A percentile compares a stretch with the other conserved stretches of the same genome.
phyloP scores from a whole-genome alignment of 92 coral and sea anemone genomes.

The Epizoanthus illoricatus region DNA sequence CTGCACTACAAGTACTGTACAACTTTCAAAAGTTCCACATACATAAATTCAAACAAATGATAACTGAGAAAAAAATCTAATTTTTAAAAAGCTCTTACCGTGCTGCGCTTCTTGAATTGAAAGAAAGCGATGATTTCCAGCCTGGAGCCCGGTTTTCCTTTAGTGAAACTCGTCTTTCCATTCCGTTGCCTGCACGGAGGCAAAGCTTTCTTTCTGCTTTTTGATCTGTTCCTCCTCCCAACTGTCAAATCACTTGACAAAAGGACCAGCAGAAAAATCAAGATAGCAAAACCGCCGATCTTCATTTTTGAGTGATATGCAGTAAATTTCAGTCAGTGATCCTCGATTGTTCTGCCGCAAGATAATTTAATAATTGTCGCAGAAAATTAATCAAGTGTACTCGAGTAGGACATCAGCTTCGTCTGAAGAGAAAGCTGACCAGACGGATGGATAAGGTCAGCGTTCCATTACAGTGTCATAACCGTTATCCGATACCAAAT shows the following conservation, averaged over 20 bases:
- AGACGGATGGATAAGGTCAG: constrained; percentile 2
- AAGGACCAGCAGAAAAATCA: background rate
- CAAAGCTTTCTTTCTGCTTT: constrained; percentile 4
- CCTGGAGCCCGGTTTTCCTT: background rate
- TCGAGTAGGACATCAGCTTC: background rate
- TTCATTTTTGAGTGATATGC: constrained; percentile 15
- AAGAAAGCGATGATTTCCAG: constrained; percentile 35
- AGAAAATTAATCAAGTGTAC: background rate
- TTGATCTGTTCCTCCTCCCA: constrained; percentile 9
- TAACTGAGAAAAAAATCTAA: background rate
- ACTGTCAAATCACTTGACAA: background rate
- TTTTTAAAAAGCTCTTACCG: constrained; percentile 16
- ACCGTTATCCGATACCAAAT: background rate
- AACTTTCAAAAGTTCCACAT: background rate
- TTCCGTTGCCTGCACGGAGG: constrained; percentile 12
- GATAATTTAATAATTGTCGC: background rate
- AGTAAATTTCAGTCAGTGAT: background rate
- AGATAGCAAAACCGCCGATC: background rate
- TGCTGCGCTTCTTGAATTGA: constrained; percentile 25
- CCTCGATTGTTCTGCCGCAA: background rate
- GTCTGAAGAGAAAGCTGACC: background rate
- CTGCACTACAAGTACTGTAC: background rate
- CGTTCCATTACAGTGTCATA: background rate
- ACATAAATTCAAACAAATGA: background rate
- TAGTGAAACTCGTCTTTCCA: background rate